Evolutionary conservation across 2,888 invertebrate genomes (phyloP), one percentile per base, ranked within the genome.

Genomic region (Lithophane socia): DNA sequence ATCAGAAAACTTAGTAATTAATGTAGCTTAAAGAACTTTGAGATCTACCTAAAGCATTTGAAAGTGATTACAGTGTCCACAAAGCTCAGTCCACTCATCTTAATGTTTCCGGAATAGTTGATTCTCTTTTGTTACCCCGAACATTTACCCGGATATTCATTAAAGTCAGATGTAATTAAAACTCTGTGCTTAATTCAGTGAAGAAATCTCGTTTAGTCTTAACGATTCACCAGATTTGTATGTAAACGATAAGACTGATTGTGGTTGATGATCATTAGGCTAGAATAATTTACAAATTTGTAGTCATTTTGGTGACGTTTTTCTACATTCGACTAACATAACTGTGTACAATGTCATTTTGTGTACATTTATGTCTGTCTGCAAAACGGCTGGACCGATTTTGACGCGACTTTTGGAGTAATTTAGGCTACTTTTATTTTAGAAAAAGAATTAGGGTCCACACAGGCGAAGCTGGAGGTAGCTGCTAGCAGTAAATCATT

Each of bases 131-230:
- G 75, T 85, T 80, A 68, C 60, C 24, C 10, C 37, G 21, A 73
- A 86, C 75, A 82, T 85, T 85, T 63, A 86, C 56, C 12, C 37
- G 21, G 68, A 86, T 73, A 82, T 85, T 85, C 60, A 87, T 87
- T 87, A 83, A 79, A 85, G 72, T 79, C 71, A 66, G 78, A 80
- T 68, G 83, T 83, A 85, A 87, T 86, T 87, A 87, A 85, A 86
- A 83, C 69, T 87, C 79, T 24, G 83, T 68, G 77, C 79, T 75
- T 83, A 83, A 85, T 83, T 87, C 83, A 65, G 68, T 72, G 71
- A 85, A 80, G 73, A 77, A 83, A 83, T 75, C 75, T 65, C 67
- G 44, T 82, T 85, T 75, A 76, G 69, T 60, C 76, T 80, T 75
- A 83, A 73, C 60, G 77, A 75, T 80, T 76, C n/a, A 13, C 44